phyloP scores from a whole-genome alignment of 2,888 invertebrate species.

The Philopedon plagiatum region DNA sequence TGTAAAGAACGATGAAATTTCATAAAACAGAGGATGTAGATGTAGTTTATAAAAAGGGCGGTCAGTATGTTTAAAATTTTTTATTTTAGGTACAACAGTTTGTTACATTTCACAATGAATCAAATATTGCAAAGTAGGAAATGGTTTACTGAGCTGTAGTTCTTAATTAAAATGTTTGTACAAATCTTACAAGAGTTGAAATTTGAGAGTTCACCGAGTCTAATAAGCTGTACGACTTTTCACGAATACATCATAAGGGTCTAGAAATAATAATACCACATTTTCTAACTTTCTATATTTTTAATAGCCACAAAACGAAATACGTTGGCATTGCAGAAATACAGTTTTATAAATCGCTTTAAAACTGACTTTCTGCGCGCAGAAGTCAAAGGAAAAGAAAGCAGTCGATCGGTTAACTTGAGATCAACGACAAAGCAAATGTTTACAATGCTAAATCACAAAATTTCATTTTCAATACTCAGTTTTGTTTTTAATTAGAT shows the following conservation, averaged over 20 bases:
- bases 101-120: conserved; percentile 45
- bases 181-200: conserved; percentile 38
- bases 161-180: conserved; percentile 38
- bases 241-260: background rate
- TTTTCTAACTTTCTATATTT: conserved; percentile 36
- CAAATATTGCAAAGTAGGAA: conserved; percentile 43
- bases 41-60: background rate
- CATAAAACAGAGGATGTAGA: background rate
- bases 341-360: conserved; percentile 18
- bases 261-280: conserved; percentile 35
- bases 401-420: conserved; percentile 65
- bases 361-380: conserved; percentile 13
- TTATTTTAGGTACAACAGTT: conserved; percentile 44
- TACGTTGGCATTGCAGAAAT: conserved; percentile 27
- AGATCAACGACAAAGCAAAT: conserved; percentile 67
- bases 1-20: no score
- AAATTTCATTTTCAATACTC: conserved; percentile 54
- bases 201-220: conserved; percentile 17
- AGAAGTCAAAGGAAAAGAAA: conserved; percentile 51
- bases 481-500: conserved; percentile 46
- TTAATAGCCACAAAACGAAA: conserved; percentile 34
- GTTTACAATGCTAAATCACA: conserved; percentile 66
- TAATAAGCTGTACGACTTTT: background rate
- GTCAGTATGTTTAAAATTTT: conserved; percentile 31
- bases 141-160: conserved; percentile 37